Evolutionary conservation across 2,113 vertebrate species (phyloP).

Genomic region (Centropus unirufus): DNA sequence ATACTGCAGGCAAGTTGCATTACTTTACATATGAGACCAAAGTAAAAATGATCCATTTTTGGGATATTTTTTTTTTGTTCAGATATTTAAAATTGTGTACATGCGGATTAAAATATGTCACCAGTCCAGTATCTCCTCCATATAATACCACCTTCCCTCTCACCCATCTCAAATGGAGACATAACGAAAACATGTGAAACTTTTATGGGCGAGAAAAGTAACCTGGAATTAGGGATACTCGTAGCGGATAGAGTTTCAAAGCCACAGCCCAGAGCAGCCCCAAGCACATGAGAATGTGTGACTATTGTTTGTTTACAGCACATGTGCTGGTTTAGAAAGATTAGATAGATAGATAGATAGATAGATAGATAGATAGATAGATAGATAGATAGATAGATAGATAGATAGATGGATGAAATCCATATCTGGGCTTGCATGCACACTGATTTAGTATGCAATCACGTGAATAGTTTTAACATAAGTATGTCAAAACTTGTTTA

Average conservation of each 20-base stretch:
- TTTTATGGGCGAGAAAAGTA: constrained; percentile 64
- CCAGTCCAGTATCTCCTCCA: neutral
- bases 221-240: constrained; percentile 53
- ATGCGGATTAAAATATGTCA: neutral
- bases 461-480: neutral
- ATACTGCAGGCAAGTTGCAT: neutral
- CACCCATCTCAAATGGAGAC: constrained; percentile 59
- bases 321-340: neutral
- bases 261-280: constrained; percentile 27
- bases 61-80: neutral
- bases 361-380: neutral
- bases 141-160: neutral
- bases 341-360: neutral
- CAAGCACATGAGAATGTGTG: constrained; percentile 8
- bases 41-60: neutral
- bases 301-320: constrained; percentile 52
- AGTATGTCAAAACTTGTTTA: constrained; percentile 23
- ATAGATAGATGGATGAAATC: neutral
- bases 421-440: neutral
- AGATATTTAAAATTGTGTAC: neutral
- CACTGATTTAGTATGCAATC: neutral
- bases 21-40: neutral
- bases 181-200: constrained; percentile 66
- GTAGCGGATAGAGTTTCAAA: constrained; percentile 62
- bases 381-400: neutral